These are phyloP conservation scores for Halesus radiatus DNA, from an alignment of 1,140 invertebrate genomes.

Conservation along the genomic window DNA sequence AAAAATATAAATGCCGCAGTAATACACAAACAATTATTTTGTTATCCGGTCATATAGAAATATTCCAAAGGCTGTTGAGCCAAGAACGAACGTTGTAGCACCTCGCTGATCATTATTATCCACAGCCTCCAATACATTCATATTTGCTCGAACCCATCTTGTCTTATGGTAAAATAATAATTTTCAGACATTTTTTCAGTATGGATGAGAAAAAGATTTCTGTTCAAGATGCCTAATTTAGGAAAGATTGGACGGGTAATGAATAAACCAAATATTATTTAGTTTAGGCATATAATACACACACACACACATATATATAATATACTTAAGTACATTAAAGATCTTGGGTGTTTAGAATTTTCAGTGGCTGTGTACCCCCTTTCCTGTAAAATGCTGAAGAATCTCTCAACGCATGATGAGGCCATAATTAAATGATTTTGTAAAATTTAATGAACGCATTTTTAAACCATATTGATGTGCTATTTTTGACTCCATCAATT, in stretches of 20 bases:
- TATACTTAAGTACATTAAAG: neutral
- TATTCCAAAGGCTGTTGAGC: neutral
- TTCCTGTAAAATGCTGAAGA: neutral
- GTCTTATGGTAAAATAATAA: neutral
- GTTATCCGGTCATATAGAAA: neutral
- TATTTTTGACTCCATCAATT: neutral
- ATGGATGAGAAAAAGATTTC: neutral
- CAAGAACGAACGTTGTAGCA: neutral
- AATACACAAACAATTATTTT: neutral
- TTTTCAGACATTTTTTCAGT: neutral
- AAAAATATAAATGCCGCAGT: neutral
- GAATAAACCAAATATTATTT: neutral
- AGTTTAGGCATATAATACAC: neutral
- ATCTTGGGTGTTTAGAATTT: neutral
- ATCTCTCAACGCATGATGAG: neutral
- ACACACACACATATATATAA: neutral
- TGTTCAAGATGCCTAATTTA: neutral
- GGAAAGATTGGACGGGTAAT: conserved; percentile 7
- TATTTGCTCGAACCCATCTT: neutral
- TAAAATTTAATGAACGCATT: neutral
- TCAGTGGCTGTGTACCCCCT: neutral
- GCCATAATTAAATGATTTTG: neutral
- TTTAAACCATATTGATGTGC: neutral
- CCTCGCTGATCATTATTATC: neutral
- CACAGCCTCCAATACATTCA: neutral